These are phyloP conservation scores for Vanessa atalanta DNA, from an alignment of 1,140 invertebrate genomes.

Conservation along the genomic window DNA sequence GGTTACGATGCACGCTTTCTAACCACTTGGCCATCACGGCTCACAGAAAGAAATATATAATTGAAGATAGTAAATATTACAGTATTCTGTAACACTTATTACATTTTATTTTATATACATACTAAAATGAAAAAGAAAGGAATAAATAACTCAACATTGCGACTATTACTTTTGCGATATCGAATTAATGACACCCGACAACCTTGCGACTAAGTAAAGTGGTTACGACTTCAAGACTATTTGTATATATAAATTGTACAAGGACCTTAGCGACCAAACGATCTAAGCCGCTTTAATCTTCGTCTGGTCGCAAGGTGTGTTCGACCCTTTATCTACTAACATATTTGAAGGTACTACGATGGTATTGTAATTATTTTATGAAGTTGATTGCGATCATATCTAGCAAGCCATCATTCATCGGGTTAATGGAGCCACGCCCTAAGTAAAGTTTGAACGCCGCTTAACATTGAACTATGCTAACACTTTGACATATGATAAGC, in stretches of 20 bases:
- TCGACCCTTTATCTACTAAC: not conserved
- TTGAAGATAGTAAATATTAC: too few relatives aligned
- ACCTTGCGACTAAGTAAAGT: not conserved
- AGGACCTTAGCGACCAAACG: not conserved
- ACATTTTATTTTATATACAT: too few relatives aligned
- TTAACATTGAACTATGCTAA: not conserved
- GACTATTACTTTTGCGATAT: not conserved
- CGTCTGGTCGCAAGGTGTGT: not conserved
- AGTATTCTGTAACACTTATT: too few relatives aligned
- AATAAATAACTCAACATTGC: not conserved
- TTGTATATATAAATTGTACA: too few relatives aligned
- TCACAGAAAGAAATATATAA: too few relatives aligned
- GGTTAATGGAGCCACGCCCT: slow-evolving; percentile 51
- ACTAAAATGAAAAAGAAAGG: not conserved
- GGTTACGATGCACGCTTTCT: too few relatives aligned
- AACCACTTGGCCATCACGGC: too few relatives aligned
- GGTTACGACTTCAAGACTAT: not conserved
- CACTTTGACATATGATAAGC: not conserved
- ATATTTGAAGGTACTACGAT: slow-evolving; percentile 12
- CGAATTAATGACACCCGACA: not conserved
- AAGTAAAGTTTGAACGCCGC: slow-evolving; percentile 31
- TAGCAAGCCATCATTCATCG: slow-evolving; percentile 46
- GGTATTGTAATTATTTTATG: slow-evolving; percentile 45
- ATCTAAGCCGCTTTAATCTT: not conserved
- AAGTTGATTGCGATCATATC: slow-evolving; percentile 50